phyloP scores from a whole-genome alignment of 1,140 invertebrate species.

The Propsilocerus akamusi region DNA sequence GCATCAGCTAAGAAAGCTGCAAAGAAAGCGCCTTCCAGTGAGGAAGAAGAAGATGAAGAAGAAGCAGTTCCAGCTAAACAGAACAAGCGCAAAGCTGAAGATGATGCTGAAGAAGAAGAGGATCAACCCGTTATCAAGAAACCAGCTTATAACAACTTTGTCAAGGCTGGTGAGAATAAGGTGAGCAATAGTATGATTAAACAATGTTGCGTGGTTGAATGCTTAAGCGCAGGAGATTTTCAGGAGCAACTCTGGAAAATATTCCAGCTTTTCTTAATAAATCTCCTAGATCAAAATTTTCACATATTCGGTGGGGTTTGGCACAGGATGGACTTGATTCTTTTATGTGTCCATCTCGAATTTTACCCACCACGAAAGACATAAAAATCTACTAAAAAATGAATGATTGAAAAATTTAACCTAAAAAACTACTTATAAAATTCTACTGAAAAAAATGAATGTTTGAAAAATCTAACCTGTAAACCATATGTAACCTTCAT shows the following conservation, averaged over 20 bases:
- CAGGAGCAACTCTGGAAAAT: neutral
- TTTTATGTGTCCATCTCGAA: neutral
- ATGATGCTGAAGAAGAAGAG: conserved; percentile 19
- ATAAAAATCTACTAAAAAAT: neutral
- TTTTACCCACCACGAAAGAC: neutral
- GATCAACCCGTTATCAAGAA: conserved; percentile 20
- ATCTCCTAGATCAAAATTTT: neutral
- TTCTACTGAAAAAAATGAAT: neutral
- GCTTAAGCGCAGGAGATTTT: neutral
- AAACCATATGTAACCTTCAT: no score
- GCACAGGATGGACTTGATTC: neutral
- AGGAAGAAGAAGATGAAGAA: conserved; percentile 10
- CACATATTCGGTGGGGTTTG: neutral
- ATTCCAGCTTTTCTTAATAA: no score
- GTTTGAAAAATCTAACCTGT: no score
- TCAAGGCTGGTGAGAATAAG: conserved; percentile 29
- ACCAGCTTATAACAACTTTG: conserved; percentile 32
- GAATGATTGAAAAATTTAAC: neutral
- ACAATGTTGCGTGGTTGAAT: neutral
- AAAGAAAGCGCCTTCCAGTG: conserved; percentile 9
- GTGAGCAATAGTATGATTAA: conserved; percentile 14
- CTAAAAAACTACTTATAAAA: neutral
- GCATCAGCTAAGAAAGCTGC: conserved; percentile 5
- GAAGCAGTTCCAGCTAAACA: conserved; percentile 10
- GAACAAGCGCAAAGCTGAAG: conserved; percentile 20